Evolutionary conservation across 2,888 invertebrate species (phyloP), one percentile per base, ranked within the genome.

Genomic region (Temnothorax rugatulus): DNA sequence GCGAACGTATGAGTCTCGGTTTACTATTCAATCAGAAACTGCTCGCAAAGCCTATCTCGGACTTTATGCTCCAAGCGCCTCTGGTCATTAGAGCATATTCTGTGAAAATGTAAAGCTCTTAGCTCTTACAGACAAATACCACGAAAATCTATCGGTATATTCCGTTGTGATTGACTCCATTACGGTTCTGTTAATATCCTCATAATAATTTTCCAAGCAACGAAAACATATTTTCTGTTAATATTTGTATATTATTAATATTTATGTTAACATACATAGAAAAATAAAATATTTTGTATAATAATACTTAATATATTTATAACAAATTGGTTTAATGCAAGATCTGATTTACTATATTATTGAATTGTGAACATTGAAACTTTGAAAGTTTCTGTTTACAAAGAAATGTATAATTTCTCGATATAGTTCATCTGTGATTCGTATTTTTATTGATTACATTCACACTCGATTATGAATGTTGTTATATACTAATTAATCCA

Each of bases 11-110:
- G 88, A 89, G 88, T 88, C 84, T 89, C 85, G 69, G 87, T 85
- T 89, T 88, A 86, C 86, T 81, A 86, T 86, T 89, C 84, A 89
- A 88, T 89, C 88, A 86, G 75, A 66, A 83, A 85, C 86, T 63
- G 77, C 54, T 75, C 79, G 69, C 84, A 82, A 77, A 87, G 85
- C 82, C 86, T 76, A 79, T 69, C 63, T 71, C 68, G 76, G 66
- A 83, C 76, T 81, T 86, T 81, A 75, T 71, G 76, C 68, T 76
- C 44, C 68, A 50, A 57, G 57, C 64, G 44, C 50, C 69, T 66
- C 71, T 69, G 82, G 54, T 83, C 87, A 77, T 86, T 87, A 87
- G 82, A 84, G 50, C 57, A 57, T 64, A 74, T 82, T 84, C 63
- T 44, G 50, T 54, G 85, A 64, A 81, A 86, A 85, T 69, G 59